Base-by-base conservation (phyloP, 2,113 vertebrate genomes). In the Nothoprocta perdicaria region DNA sequence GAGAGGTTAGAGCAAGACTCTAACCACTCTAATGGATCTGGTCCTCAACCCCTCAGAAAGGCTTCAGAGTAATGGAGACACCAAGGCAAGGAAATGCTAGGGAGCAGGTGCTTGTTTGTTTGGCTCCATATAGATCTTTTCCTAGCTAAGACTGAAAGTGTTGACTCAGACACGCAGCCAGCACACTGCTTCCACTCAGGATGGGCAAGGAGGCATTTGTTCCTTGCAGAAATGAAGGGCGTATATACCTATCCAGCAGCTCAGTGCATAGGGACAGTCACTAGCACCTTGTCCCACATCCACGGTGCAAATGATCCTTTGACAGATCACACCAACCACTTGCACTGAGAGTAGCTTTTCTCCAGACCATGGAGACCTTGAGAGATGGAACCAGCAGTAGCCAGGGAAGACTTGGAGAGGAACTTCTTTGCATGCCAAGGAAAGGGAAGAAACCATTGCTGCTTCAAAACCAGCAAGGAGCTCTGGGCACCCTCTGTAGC, bases 11-110 rank as follows among this genome's bases (percentile, higher is more conserved):
- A 76, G 40, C 31, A 61, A 80, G 23, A 43, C 16, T 74, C 9
- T 80, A 19, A 0, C 1, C 1, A 2, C 24, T 27, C 41, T 31
- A 19, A 13, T 19, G 35, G 27, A 45, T 38, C 11, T 21, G 13
- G 19, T 23, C 40, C 53, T 87, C 55, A 26, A 35, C 31, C 24
- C 55, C 27, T 22, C 65, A 67, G 31, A 61, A 53, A 41, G 31
- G 33, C 58, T 61, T 22, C 31, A 35, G 58, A 33, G 11, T 16
- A n/a, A 22, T n/a, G 58, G 22, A 33, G 33, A 33, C 17, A 61
- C 16, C 4, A 33, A 61, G 58, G 21, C n/a, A 12, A 33, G 17
- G 33, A 61, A 61, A 61, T 61, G n/a, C 58, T 53, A 53, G 52
- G 26, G 14, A 53, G 52, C 52, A 53, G 52, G 26, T 53, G 11